Evolutionary conservation across 1,140 invertebrate species (phyloP).

Genomic region (Bombus confusus): DNA sequence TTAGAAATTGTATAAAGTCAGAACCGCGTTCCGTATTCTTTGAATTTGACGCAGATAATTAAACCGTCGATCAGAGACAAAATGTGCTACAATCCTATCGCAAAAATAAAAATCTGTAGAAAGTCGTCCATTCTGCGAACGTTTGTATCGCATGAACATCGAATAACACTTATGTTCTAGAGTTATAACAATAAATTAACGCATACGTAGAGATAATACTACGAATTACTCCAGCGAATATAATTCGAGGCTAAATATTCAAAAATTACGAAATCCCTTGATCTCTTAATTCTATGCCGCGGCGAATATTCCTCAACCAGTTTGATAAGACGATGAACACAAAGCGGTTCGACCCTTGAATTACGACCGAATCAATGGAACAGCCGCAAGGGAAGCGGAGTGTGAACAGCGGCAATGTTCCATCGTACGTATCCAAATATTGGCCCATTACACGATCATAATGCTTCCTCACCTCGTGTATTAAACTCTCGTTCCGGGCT

Average conservation of each 20-base stretch:
- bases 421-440: slow-evolving; percentile 71
- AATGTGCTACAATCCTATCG: no score
- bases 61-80: no score
- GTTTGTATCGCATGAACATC: no score
- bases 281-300: background rate
- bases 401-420: slow-evolving; percentile 59
- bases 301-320: background rate
- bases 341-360: slow-evolving; percentile 9
- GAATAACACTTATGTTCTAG: no score
- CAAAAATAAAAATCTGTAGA: no score
- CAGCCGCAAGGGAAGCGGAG: slow-evolving; percentile 45
- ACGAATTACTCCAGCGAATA: no score
- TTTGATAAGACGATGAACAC: background rate
- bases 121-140: no score
- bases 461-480: slow-evolving; percentile 62
- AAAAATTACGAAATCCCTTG: background rate
- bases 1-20: background rate
- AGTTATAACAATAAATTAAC: no score
- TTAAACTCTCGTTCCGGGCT: slow-evolving; percentile 46
- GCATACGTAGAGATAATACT: no score
- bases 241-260: background rate
- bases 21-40: no score
- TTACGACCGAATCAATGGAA: slow-evolving; percentile 50
- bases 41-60: no score
- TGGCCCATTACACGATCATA: slow-evolving; percentile 75